Conservation (phyloP, 2,888 invertebrate species). For the Gordius sp. region DNA sequence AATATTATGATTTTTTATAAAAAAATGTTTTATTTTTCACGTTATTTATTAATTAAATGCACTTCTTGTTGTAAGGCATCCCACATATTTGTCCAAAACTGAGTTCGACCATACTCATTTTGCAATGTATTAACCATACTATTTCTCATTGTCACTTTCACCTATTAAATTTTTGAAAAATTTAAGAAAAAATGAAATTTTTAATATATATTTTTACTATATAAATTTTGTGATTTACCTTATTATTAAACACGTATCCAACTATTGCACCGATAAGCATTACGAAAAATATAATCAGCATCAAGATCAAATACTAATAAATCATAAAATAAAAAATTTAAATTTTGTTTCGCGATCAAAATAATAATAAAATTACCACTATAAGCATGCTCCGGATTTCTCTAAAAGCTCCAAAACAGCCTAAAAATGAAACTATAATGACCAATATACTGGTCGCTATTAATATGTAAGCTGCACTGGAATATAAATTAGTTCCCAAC, state of each 20-base stretch:
- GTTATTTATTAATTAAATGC: too few species aligned
- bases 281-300: not conserved
- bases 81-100: not conserved
- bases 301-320: not conserved
- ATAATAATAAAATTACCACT: not conserved
- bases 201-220: too few species aligned
- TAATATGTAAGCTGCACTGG: constrained; percentile 9
- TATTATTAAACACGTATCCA: constrained; percentile 2
- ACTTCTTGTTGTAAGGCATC: constrained; percentile 12
- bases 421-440: not conserved
- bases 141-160: not conserved
- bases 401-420: not conserved
- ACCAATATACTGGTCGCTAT: not conserved
- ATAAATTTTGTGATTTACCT: too few species aligned
- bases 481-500: not conserved
- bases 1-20: too few species aligned
- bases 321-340: too few species aligned
- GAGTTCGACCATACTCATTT: not conserved
- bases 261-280: constrained; percentile 2
- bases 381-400: constrained; percentile 1
- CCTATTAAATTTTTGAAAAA: too few species aligned
- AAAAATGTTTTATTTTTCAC: too few species aligned
- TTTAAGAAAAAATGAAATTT: too few species aligned
- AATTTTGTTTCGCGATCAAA: not conserved
- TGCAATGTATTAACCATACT: not conserved